These are phyloP conservation scores for Halocynthia aurantium DNA, from an alignment of 23 tunicate genomes.

Conservation along the genomic window DNA sequence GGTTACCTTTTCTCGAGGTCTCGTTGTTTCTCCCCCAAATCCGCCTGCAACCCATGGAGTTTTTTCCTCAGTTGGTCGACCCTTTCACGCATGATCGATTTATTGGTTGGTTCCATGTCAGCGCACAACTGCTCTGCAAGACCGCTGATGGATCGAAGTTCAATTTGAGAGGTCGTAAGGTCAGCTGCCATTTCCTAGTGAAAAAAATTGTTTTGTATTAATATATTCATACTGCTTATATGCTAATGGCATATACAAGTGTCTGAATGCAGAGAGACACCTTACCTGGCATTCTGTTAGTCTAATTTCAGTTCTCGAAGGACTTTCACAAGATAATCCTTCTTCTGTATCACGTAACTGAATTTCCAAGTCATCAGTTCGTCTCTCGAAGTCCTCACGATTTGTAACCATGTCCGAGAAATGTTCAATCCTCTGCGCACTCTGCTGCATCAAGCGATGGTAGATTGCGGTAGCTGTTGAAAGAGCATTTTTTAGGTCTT, in stretches of 20 bases:
- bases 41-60: constrained; percentile 55
- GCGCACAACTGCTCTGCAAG: constrained; percentile 74
- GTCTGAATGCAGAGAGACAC: neutral
- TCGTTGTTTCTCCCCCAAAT: constrained; percentile 51
- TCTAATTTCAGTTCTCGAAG: constrained; percentile 60
- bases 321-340: constrained; percentile 36
- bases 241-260: too few species aligned
- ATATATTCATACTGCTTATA: too few species aligned
- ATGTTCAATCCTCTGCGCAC: constrained; percentile 55
- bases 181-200: constrained; percentile 80
- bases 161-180: constrained; percentile 57
- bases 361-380: constrained; percentile 37
- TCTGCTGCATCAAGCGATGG: constrained; percentile 62
- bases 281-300: constrained; percentile 46
- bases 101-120: constrained; percentile 71
- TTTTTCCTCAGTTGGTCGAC: constrained; percentile 53
- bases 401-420: constrained; percentile 53
- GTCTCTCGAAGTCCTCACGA: constrained; percentile 68
- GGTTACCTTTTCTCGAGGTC: constrained; percentile 76
- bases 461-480: constrained; percentile 76
- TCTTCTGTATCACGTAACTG: constrained; percentile 48
- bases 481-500: neutral
- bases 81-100: constrained; percentile 50
- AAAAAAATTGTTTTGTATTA: neutral
- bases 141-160: constrained; percentile 56